These are phyloP conservation scores for Cercopithecus mona DNA, from an alignment of 2,113 vertebrate species.

Conservation along the genomic window DNA sequence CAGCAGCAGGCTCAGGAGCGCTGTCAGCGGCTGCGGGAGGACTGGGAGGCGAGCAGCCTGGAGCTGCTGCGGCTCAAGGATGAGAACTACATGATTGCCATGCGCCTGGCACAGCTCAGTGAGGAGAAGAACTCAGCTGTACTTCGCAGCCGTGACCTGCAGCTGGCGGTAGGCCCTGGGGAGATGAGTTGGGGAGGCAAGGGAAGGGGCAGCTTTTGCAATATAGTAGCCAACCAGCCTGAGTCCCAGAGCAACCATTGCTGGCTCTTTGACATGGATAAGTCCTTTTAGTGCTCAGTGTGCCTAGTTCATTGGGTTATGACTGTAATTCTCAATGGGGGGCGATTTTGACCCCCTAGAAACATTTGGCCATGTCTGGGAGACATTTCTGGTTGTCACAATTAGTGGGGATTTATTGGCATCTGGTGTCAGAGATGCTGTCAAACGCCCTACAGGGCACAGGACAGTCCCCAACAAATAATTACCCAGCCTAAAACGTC, in stretches of 20 bases:
- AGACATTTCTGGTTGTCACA: neutral
- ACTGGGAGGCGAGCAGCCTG: constrained; percentile 90
- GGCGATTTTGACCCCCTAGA: accelerated
- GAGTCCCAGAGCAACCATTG: neutral
- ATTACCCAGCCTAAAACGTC: accelerated
- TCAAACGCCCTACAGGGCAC: accelerated
- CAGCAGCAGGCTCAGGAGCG: constrained; percentile 88
- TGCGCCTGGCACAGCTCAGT: constrained; percentile 92
- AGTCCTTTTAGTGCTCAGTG: neutral
- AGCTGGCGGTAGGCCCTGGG: constrained; percentile 86
- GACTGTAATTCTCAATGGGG: neutral
- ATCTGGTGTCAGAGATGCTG: neutral
- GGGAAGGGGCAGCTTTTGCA: neutral
- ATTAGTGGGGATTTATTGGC: neutral
- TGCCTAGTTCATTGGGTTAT: neutral
- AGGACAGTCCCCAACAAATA: neutral
- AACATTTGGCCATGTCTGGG: neutral
- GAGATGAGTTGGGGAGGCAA: accelerated
- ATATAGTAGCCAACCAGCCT: accelerated
- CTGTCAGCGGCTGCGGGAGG: constrained; percentile 91
- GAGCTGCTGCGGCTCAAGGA: constrained; percentile 95
- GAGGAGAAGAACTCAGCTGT: constrained; percentile 92
- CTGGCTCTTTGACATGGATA: accelerated
- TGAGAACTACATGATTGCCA: constrained; percentile 92
- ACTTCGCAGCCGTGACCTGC: constrained; percentile 90